Evolutionary conservation across 1,140 invertebrate species (phyloP).

Genomic region (Megalopta genalis): DNA sequence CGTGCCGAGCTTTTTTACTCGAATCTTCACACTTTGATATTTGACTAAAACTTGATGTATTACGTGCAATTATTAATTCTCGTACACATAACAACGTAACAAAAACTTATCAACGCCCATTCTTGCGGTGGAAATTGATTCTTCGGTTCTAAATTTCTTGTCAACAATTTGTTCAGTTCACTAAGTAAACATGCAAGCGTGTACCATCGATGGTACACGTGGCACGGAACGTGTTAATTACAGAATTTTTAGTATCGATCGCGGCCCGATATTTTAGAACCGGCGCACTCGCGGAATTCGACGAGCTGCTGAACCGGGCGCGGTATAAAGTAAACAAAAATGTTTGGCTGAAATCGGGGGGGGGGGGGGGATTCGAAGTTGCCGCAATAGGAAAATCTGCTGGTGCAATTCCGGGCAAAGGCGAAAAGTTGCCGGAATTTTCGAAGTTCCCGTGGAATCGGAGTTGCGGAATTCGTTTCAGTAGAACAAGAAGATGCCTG

Average conservation of each 20-base stretch:
- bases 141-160: no score
- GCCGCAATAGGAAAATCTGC: constrained; percentile 24
- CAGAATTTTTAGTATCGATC: neutral
- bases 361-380: neutral
- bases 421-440: constrained; percentile 10
- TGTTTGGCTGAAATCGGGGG: neutral
- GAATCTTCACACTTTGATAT: no score
- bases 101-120: no score
- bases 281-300: constrained; percentile 16
- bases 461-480: constrained; percentile 31
- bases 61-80: no score
- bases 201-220: no score
- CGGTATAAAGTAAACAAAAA: constrained; percentile 35
- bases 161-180: no score
- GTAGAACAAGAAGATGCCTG: constrained; percentile 2
- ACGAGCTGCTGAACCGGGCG: constrained; percentile 19
- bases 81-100: no score
- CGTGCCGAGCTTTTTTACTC: no score
- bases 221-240: no score
- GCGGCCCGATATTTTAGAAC: neutral
- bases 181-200: no score
- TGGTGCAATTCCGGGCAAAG: neutral
- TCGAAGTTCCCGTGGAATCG: constrained; percentile 36
- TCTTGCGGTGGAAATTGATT: no score
- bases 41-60: no score